These are phyloP conservation scores for Trissonchulus sp. DNA, from an alignment of 2,888 invertebrate genomes.

Conservation along the genomic window DNA sequence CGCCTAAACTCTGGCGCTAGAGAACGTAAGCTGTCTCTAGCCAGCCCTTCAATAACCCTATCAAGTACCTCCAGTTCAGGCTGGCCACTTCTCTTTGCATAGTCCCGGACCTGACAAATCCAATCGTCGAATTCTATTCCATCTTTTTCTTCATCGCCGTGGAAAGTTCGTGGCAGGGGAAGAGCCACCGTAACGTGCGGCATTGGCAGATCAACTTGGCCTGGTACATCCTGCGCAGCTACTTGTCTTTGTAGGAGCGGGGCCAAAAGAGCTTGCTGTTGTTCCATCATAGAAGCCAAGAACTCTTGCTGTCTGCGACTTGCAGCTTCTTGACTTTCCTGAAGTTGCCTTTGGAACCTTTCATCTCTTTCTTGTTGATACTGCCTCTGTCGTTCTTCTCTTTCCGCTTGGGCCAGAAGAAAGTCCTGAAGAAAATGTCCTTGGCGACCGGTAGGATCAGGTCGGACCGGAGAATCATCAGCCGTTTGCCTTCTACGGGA, in stretches of 20 bases:
- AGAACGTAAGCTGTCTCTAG: neutral
- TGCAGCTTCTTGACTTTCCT: conserved; percentile 1
- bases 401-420: neutral
- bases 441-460: neutral
- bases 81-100: neutral
- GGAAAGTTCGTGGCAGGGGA: neutral
- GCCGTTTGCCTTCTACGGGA: neutral
- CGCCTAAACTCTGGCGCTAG: neutral
- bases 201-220: neutral
- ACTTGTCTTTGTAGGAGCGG: neutral
- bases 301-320: conserved; percentile 1
- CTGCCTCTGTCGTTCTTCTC: neutral
- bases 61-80: conserved; percentile 4
- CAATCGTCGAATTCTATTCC: neutral
- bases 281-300: neutral
- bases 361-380: conserved; percentile 8
- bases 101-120: neutral
- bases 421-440: neutral
- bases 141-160: neutral
- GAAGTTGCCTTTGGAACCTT: neutral
- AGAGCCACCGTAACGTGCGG: neutral
- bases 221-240: neutral
- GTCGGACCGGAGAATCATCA: neutral
- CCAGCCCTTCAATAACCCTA: neutral
- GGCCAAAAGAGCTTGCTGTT: conserved; percentile 4